These are phyloP conservation scores for Hemicrepidius hirtus DNA, from an alignment of 2,888 invertebrate species.

Conservation along the genomic window DNA sequence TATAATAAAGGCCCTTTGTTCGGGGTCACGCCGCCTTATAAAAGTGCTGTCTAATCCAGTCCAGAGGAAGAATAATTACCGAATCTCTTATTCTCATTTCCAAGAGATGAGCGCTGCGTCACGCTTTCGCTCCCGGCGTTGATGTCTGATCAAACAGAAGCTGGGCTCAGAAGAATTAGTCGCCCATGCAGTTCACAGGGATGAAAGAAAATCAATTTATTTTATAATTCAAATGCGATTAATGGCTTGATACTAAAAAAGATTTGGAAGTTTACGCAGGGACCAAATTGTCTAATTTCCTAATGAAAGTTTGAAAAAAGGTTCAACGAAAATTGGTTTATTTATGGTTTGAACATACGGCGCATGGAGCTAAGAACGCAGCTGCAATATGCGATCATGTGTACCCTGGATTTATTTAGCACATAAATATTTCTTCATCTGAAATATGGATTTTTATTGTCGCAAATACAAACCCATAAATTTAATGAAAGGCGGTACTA, in stretches of 20 bases:
- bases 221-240: conserved; percentile 53
- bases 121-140: conserved; percentile 51
- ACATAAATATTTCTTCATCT: conserved; percentile 63
- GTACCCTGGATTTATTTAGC: conserved; percentile 52
- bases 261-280: neutral
- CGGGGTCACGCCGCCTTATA: conserved; percentile 55
- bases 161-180: conserved; percentile 49
- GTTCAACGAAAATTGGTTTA: conserved; percentile 29
- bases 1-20: conserved; percentile 60
- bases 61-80: conserved; percentile 61
- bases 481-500: conserved; percentile 64
- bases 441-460: conserved; percentile 67
- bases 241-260: conserved; percentile 27
- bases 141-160: conserved; percentile 54
- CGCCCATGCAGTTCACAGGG: conserved; percentile 45
- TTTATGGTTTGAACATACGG: conserved; percentile 43
- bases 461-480: conserved; percentile 66
- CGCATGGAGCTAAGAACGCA: conserved; percentile 46
- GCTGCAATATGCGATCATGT: conserved; percentile 53
- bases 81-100: conserved; percentile 55
- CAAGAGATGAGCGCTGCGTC: conserved; percentile 52
- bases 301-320: neutral
- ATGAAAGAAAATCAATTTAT: conserved; percentile 59
- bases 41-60: conserved; percentile 62
- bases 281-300: neutral